These are phyloP conservation scores for Brachyalestes nurse DNA, from an alignment of 2,797 vertebrate species.

Conservation along the genomic window DNA sequence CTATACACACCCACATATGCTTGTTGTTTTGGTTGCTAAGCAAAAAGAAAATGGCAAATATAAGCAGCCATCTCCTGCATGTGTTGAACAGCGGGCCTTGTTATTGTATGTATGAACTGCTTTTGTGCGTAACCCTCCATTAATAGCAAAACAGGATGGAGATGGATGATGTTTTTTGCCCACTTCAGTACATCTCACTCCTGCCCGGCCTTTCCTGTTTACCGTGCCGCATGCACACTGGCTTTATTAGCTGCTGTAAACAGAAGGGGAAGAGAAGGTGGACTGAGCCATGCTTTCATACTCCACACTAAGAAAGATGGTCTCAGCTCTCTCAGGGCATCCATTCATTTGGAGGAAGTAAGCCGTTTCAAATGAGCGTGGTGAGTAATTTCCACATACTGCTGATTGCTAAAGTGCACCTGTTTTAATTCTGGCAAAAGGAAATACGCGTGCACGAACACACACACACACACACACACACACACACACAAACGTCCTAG, in stretches of 20 bases:
- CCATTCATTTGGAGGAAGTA: constrained; percentile 14
- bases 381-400: constrained; percentile 38
- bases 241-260: constrained; percentile 5
- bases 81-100: neutral
- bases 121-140: constrained; percentile 7
- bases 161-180: neutral
- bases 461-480: constrained; percentile 2
- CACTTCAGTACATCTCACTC: neutral
- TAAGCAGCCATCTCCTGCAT: neutral
- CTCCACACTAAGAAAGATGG: neutral
- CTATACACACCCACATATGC: neutral
- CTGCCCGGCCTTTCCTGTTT: neutral
- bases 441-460: neutral
- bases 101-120: neutral
- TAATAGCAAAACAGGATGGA: constrained; percentile 1
- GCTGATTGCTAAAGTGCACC: constrained; percentile 52
- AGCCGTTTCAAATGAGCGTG: constrained; percentile 35
- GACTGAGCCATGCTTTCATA: constrained; percentile 21
- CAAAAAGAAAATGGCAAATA: neutral
- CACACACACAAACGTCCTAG: constrained; percentile 19
- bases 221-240: neutral
- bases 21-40: neutral
- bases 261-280: neutral
- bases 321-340: constrained; percentile 7
- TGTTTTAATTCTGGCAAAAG: constrained; percentile 47